Evolutionary conservation across 1,140 invertebrate genomes (phyloP).

Genomic region (Goniozus legneri): DNA sequence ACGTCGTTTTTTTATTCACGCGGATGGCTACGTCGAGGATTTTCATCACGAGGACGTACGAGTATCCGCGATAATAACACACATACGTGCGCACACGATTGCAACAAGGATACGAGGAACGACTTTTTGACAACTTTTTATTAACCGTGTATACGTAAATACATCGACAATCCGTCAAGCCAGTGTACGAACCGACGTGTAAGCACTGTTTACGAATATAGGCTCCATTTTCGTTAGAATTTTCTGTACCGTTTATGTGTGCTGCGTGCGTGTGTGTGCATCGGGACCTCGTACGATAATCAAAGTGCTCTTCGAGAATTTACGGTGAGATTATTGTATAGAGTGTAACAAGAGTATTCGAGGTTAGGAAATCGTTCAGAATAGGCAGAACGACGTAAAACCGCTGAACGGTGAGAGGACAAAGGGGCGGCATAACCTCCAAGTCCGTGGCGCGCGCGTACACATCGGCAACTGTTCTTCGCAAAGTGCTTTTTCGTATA

Average conservation of each 20-base stretch:
- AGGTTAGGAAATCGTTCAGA: too few relatives aligned
- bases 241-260: background rate
- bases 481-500: too few relatives aligned
- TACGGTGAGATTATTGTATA: background rate
- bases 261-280: too few relatives aligned
- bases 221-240: background rate
- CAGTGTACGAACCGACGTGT: constrained; percentile 4
- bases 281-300: too few relatives aligned
- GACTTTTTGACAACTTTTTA: background rate
- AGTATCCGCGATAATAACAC: background rate
- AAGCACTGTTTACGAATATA: background rate
- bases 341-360: background rate
- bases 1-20: background rate
- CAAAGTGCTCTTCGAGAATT: background rate
- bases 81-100: background rate
- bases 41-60: background rate
- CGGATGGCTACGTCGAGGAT: background rate
- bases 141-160: constrained; percentile 25
- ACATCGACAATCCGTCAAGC: constrained; percentile 22
- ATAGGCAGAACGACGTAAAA: too few relatives aligned
- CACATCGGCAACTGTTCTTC: too few relatives aligned
- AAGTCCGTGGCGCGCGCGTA: constrained; percentile 20
- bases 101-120: background rate
- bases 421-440: constrained; percentile 36
- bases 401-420: constrained; percentile 22